Base-by-base conservation (phyloP, 2,797 vertebrate genomes). In the Poliocrania exsul region DNA sequence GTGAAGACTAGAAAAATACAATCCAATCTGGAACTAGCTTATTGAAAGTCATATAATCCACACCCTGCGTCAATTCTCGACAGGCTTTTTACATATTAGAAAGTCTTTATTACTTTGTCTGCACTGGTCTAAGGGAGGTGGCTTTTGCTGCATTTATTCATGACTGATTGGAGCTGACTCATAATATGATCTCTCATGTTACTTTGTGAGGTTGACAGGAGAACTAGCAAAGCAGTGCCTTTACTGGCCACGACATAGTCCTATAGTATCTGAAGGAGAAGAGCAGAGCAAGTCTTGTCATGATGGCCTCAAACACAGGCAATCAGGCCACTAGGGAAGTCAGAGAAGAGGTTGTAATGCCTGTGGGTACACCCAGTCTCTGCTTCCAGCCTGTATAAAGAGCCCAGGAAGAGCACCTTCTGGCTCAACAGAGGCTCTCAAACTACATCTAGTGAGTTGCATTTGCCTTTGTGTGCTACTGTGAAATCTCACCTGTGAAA, bases 21-120 rank as follows among this genome's bases (percentile, higher is more conserved):
- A 80, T 81, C 2, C 1, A 3, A 73, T 51, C 15, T 60, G 71
- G 51, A 92, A 82, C 73, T 3, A 60, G 6, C 2, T 81, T 90
- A 33, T 51, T 33, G 50, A 47, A 79, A 92, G 42, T 37, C 64
- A 42, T 50, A 24, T 25, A 62, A 84, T 29, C 13, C 23, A 33
- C 0, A 1, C 11, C 28, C 61, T 71, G 19, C 57, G 58, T 64
- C 17, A 9, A 51, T 14, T 35, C 14, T 29, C 15, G 6, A 38
- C 10, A 70, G 28, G 11, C 4, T 56, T 73, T 74, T 69, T 56
- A 21, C 0, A 0, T 29, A 10, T 19, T 26, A 61, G 28, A 81
- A 81, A 79, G 50, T 61, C n/a, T 81, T 15, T 57, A 12, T 23
- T 60, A 14, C 7, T 69, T 84, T 17, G 1, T 61, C 24, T 53